Percentiles rank a stretch among this genome's conserved stretches.
Conservation (phyloP, 2,888 invertebrate species). For the Agrenia bidenticulata region DNA sequence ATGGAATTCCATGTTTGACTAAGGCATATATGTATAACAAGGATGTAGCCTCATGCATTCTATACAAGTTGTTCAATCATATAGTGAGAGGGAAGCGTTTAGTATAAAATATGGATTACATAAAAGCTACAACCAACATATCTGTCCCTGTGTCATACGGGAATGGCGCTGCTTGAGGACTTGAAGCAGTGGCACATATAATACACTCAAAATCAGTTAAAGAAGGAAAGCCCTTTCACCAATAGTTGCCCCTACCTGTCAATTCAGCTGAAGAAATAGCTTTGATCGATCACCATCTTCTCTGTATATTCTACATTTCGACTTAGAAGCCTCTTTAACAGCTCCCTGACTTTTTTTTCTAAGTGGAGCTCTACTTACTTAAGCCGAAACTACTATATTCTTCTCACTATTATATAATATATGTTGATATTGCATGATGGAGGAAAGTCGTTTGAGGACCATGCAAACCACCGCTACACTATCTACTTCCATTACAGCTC, state of each 20-base stretch:
- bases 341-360: slow-evolving; percentile 48
- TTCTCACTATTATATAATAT: background rate
- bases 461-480: too few relatives aligned
- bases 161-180: background rate
- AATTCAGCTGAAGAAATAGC: slow-evolving; percentile 54
- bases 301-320: slow-evolving; percentile 50
- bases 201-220: background rate
- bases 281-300: slow-evolving; percentile 52
- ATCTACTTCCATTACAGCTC: too few relatives aligned
- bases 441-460: background rate
- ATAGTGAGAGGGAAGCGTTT: slow-evolving; percentile 7
- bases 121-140: background rate
- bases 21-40: too few relatives aligned
- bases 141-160: slow-evolving; percentile 9
- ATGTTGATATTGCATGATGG: background rate
- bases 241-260: slow-evolving; percentile 48
- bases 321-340: slow-evolving; percentile 54
- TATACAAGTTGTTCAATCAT: slow-evolving; percentile 4
- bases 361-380: slow-evolving; percentile 43
- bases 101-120: slow-evolving; percentile 20
- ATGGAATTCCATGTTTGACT: too few relatives aligned
- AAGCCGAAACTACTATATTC: background rate
- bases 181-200: too few relatives aligned
- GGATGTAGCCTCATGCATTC: too few relatives aligned
- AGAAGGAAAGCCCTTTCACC: slow-evolving; percentile 14